phyloP scores from a whole-genome alignment of 2,888 invertebrate genomes.

The Drosophila maculinotata region DNA sequence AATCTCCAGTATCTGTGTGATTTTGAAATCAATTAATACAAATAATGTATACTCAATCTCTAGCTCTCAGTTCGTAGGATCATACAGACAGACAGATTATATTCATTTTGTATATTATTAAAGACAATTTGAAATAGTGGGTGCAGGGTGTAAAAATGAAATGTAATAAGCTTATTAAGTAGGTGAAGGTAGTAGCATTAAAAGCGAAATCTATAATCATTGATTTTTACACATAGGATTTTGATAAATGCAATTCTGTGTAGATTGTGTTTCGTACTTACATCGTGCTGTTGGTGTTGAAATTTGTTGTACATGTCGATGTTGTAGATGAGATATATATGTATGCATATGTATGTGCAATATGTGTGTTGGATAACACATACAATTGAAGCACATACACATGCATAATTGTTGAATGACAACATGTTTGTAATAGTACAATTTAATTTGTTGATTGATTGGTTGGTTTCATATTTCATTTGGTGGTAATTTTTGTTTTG shows the following conservation, averaged over 20 bases:
- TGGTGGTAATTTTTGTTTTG: slow-evolving; percentile 13
- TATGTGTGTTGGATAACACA: slow-evolving; percentile 43
- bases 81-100: neutral
- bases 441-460: slow-evolving; percentile 55
- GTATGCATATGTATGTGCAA: slow-evolving; percentile 57
- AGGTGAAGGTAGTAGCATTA: slow-evolving; percentile 46
- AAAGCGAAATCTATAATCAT: slow-evolving; percentile 65
- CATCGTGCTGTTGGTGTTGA: slow-evolving; percentile 85
- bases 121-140: neutral
- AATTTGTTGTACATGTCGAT: slow-evolving; percentile 82
- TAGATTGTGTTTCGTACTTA: slow-evolving; percentile 84
- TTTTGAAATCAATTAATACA: too few species aligned
- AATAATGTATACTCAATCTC: too few species aligned
- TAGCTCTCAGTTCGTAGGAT: neutral
- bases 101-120: neutral
- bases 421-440: slow-evolving; percentile 52
- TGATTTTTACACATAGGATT: slow-evolving; percentile 54
- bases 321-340: slow-evolving; percentile 64
- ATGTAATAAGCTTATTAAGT: slow-evolving; percentile 54
- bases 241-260: slow-evolving; percentile 71
- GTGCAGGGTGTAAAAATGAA: slow-evolving; percentile 10
- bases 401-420: slow-evolving; percentile 62
- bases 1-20: too few species aligned
- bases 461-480: slow-evolving; percentile 44
- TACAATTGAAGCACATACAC: slow-evolving; percentile 58